Evolutionary conservation across 2,797 vertebrate species (phyloP), one percentile per base, ranked within the genome.

Genomic region (Babyrousa celebensis): DNA sequence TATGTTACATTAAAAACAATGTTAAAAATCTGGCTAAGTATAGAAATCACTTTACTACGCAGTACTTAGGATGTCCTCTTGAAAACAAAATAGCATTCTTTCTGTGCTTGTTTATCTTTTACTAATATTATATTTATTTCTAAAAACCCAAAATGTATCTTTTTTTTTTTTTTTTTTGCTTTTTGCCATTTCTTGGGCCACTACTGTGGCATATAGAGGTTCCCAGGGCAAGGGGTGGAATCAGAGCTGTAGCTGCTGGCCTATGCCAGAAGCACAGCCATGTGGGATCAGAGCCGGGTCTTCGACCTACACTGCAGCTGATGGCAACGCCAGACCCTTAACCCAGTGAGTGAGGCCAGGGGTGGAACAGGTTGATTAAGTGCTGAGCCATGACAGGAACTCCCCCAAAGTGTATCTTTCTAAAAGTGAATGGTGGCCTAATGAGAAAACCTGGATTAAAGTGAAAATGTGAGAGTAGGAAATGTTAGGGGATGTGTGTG

Each of bases 41-140:
- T 48, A 86, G 63, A 86, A 85, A 82, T 92, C 72, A 84, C 2
- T 65, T 95, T 85, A 91, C 36, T 52, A 43, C 36, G 52, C 3
- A 52, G 52, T 87, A 89, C 32, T 88, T 68, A 91, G 71, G 1
- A 80, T 8, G 82, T 89, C 6, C 58, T 20, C 83, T 89, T 97
- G 62, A 89, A 86, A 92, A 82, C 48, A 94, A 12, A 68, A 12
- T 56, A 89, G 17, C 18, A 63, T 86, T 91, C 80, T 90, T 90
- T 17, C 82, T 92, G 1, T 84, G 3, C 29, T 85, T 68, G 18
- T 8, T 94, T 93, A 88, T 79, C 29, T 29, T 79, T 87, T 92
- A 40, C 40, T 48, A 48, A 48, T 48, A 48, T 48, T 23, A 83
- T 17, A 11, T 65, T 72, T 87, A 65, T 48, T 87, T 88, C 40